Evolutionary conservation across 1,140 invertebrate species (phyloP).

Genomic region (Sipha flava): DNA sequence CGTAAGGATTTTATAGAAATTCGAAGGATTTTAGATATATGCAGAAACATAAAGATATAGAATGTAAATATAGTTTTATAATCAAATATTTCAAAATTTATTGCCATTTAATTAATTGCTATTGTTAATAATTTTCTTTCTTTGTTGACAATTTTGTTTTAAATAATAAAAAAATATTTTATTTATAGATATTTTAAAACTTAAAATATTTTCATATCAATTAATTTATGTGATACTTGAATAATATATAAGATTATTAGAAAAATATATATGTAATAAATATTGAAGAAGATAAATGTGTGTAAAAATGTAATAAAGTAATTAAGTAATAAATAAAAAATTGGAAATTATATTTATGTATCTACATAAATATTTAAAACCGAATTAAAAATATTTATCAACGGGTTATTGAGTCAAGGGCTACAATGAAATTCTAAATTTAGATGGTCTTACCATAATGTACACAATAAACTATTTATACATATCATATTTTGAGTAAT

Average conservation of each 20-base stretch:
- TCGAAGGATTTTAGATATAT: no score
- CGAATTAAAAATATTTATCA: neutral
- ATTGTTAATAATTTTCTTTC: neutral
- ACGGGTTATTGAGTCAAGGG: neutral
- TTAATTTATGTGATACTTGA: no score
- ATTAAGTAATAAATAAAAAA: no score
- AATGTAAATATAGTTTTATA: neutral
- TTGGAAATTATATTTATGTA: neutral
- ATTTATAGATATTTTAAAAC: no score
- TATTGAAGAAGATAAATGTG: no score
- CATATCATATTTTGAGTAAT: neutral
- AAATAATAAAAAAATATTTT: no score
- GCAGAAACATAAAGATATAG: no score
- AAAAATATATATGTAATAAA: no score
- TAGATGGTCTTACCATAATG: neutral
- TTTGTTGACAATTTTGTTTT: neutral
- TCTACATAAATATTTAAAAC: neutral
- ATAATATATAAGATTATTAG: no score
- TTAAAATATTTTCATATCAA: no score
- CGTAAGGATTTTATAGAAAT: neutral
- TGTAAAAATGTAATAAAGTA: no score
- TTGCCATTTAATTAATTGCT: neutral
- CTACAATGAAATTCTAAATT: neutral
- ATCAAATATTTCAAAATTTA: neutral
- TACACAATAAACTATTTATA: neutral